These are phyloP conservation scores for Luffia ferchaultella DNA, from an alignment of 2,888 invertebrate genomes.

Conservation along the genomic window DNA sequence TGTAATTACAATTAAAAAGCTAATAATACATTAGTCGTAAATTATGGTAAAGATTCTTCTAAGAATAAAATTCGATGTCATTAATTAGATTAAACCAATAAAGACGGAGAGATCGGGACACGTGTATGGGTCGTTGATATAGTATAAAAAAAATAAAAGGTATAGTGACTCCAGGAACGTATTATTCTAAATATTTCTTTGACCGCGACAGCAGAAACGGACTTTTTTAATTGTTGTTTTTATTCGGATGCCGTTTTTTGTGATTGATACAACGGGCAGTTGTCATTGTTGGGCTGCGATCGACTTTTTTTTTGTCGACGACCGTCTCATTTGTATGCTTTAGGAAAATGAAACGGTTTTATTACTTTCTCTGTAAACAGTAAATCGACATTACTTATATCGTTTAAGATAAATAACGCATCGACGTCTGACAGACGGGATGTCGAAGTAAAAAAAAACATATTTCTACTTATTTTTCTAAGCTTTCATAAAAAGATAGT, in stretches of 20 bases:
- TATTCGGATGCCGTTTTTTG: conserved; percentile 63
- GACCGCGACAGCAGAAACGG: conserved; percentile 31
- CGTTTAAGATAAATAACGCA: too few species aligned
- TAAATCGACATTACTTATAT: too few species aligned
- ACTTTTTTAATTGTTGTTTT: conserved; percentile 61
- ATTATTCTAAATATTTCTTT: conserved; percentile 63
- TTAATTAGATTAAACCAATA: conserved; percentile 62
- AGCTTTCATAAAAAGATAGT: too few species aligned
- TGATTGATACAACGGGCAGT: conserved; percentile 63
- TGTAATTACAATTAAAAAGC: conserved; percentile 1
- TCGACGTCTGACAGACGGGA: too few species aligned
- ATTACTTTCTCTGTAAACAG: conserved; percentile 27
- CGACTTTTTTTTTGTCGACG: conserved; percentile 42
- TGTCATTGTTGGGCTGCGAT: conserved; percentile 61
- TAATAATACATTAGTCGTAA: conserved; percentile 42
- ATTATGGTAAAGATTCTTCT: conserved; percentile 34
- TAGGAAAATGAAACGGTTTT: conserved; percentile 36
- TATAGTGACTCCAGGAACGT: conserved; percentile 26
- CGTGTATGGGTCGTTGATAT: conserved; percentile 39
- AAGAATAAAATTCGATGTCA: conserved; percentile 46
- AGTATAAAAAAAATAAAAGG: conserved; percentile 19
- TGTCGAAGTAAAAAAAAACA: too few species aligned
- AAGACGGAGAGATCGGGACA: conserved; percentile 51
- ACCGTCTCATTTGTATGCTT: conserved; percentile 60
- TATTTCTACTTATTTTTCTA: too few species aligned